Percentiles rank a stretch among this genome's conserved stretches.
Evolutionary conservation across 2,797 vertebrate species (phyloP).

Genomic region (Salarias fasciatus): DNA sequence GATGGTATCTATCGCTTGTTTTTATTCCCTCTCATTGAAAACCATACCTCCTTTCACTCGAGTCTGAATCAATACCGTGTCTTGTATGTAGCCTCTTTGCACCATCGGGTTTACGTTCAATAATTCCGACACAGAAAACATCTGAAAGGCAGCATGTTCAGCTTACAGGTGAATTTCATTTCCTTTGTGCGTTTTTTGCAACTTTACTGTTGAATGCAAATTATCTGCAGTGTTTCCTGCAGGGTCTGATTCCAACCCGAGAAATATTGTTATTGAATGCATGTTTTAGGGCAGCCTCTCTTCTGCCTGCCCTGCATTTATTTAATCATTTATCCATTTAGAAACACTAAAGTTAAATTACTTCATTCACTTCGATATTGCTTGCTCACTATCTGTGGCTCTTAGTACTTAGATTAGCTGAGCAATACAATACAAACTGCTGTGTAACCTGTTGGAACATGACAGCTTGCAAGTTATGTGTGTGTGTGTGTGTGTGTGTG

Average conservation of each 20-base stretch:
- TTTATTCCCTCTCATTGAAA: conserved; percentile 23
- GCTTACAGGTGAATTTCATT: conserved; percentile 19
- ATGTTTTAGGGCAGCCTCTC: conserved; percentile 6
- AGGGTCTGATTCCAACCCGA: conserved; percentile 25
- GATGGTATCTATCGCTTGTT: background rate
- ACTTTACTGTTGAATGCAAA: conserved; percentile 2
- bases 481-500: background rate
- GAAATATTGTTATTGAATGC: conserved; percentile 30
- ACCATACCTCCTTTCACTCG: conserved; percentile 2
- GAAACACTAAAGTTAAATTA: conserved; percentile 37
- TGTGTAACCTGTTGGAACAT: conserved; percentile 30
- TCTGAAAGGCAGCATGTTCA: background rate
- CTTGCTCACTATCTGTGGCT: conserved; percentile 32
- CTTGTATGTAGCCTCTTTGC: conserved; percentile 6
- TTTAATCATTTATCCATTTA: conserved; percentile 50
- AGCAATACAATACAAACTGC: conserved; percentile 51
- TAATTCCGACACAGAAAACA: background rate
- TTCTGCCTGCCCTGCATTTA: conserved; percentile 27
- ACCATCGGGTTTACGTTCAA: conserved; percentile 2
- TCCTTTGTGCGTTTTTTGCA: conserved; percentile 6
- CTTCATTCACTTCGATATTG: conserved; percentile 37
- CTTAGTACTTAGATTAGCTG: conserved; percentile 49
- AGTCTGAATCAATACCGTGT: conserved; percentile 19
- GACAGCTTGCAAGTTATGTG: conserved; percentile 1
- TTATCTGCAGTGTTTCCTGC: background rate